Evolutionary conservation across 2,888 invertebrate species (phyloP).

Genomic region (Cerastoderma edule): DNA sequence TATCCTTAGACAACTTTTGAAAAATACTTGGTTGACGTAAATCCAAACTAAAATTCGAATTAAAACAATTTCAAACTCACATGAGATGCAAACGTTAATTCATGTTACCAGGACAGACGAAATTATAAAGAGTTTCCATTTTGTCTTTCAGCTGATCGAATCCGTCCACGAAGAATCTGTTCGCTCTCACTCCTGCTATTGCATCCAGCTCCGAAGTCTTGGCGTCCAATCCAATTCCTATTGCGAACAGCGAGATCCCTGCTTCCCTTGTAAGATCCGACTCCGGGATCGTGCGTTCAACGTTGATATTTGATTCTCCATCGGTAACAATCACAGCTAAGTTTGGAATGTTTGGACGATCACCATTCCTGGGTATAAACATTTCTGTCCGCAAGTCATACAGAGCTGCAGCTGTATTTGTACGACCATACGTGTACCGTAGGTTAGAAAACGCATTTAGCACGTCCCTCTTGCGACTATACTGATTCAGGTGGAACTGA

Average conservation of each 20-base stretch:
- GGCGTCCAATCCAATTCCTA: slow-evolving; percentile 66
- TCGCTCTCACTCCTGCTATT: slow-evolving; percentile 72
- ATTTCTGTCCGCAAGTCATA: slow-evolving; percentile 66
- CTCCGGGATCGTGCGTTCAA: slow-evolving; percentile 68
- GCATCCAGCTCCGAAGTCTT: slow-evolving; percentile 75
- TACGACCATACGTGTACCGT: slow-evolving; percentile 70
- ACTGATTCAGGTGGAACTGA: slow-evolving; percentile 72
- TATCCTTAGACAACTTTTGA: too few species aligned
- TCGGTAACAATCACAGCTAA: slow-evolving; percentile 78
- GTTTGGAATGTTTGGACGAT: slow-evolving; percentile 70
- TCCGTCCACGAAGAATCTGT: slow-evolving; percentile 71
- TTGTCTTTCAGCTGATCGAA: slow-evolving; percentile 68
- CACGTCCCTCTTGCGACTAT: slow-evolving; percentile 60
- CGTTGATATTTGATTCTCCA: slow-evolving; percentile 77
- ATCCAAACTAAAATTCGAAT: too few species aligned
- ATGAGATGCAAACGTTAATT: slow-evolving; percentile 30
- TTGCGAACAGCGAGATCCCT: slow-evolving; percentile 71
- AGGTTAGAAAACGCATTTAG: slow-evolving; percentile 68
- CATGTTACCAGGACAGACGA: slow-evolving; percentile 56
- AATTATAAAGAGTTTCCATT: slow-evolving; percentile 61
- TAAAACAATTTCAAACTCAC: too few species aligned
- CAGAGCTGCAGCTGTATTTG: slow-evolving; percentile 78
- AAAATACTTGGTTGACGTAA: too few species aligned
- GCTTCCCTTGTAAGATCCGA: slow-evolving; percentile 65
- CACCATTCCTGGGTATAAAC: slow-evolving; percentile 72